Evolutionary conservation across 2,797 vertebrate genomes (phyloP), one percentile per base, ranked within the genome.

Genomic region (Pseudochirops corinnae): DNA sequence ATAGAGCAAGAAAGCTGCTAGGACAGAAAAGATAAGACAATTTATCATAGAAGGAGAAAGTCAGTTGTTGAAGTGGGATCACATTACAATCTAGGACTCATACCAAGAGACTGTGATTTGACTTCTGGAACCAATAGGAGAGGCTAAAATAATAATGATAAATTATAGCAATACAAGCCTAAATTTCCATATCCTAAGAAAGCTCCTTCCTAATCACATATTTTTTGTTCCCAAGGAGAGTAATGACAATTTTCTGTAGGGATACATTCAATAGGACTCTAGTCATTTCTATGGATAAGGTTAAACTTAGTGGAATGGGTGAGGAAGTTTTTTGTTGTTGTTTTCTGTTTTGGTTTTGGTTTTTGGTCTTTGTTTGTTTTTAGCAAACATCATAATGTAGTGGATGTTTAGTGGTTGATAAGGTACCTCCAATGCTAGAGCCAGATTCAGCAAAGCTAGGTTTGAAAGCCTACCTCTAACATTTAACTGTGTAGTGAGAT

Each of bases 131-230:
- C 94, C 94, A 96, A 97, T 98, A 97, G 98, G 97, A 97, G 98
- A 98, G 96, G 97, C 98, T 98, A 97, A 98, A 98, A 97, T 98
- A 97, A 95, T 97, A 98, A 98, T 98, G 98, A 97, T 98, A 98
- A 98, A 98, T 98, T 98, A 99, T 97, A 98, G 98, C 97, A 97
- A 97, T 93, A 95, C 96, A 95, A 96, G 98, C 98, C 98, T 98
- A 98, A 98, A 98, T 98, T 97, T 98, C 98, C 98, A 96, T 96
- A 91, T 97, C 97, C 96, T 97, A 98, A 97, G 98, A 97, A 96
- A 96, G 92, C 97, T 97, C 98, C 96, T 98, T 97, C 98, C 98
- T 97, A 97, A 57, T 94, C 96, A 95, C 96, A 97, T 96, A 98
- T 96, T 98, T 95, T 91, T 96, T 57, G 94, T 95, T 93, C 82